Evolutionary conservation across 2,888 invertebrate species (phyloP).

Genomic region (Tupiocoris notatus): DNA sequence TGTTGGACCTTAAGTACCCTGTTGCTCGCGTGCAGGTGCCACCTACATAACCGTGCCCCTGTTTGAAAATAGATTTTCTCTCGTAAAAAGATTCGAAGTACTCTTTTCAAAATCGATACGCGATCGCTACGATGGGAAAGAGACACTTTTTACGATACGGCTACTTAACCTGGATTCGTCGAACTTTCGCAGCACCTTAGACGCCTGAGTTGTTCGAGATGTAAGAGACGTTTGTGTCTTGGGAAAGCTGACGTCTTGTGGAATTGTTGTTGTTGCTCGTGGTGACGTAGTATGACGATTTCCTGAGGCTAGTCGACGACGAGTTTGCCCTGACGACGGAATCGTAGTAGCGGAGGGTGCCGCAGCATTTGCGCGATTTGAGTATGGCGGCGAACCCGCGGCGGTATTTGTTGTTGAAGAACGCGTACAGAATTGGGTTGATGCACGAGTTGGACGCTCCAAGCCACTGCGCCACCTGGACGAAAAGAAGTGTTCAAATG

Average conservation of each 20-base stretch:
- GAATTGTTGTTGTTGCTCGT: constrained; percentile 47
- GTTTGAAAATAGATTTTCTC: constrained; percentile 18
- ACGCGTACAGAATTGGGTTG: constrained; percentile 87
- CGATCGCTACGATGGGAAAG: neutral
- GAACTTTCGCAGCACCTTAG: constrained; percentile 21
- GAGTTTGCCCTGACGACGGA: constrained; percentile 77
- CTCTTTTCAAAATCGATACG: neutral
- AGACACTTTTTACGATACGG: neutral
- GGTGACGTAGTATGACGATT: constrained; percentile 78
- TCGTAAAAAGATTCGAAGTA: neutral
- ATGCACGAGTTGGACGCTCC: constrained; percentile 94
- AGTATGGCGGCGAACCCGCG: constrained; percentile 86
- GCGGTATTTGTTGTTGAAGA: constrained; percentile 91
- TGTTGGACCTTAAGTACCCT: constrained; percentile 40
- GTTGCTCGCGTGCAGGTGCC: constrained; percentile 41
- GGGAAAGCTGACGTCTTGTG: constrained; percentile 56
- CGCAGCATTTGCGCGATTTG: constrained; percentile 81
- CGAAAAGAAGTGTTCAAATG: too few relatives aligned
- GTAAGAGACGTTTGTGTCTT: constrained; percentile 61
- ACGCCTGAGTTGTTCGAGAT: constrained; percentile 74
- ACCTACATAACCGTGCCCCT: constrained; percentile 21
- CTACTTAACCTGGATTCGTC: neutral
- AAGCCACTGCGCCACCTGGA: constrained; percentile 77
- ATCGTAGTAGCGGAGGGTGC: constrained; percentile 80
- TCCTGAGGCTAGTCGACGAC: constrained; percentile 74